Evolutionary conservation across 2,113 vertebrate genomes (phyloP), one percentile per base, ranked within the genome.

Genomic region (Geothlypis trichas): DNA sequence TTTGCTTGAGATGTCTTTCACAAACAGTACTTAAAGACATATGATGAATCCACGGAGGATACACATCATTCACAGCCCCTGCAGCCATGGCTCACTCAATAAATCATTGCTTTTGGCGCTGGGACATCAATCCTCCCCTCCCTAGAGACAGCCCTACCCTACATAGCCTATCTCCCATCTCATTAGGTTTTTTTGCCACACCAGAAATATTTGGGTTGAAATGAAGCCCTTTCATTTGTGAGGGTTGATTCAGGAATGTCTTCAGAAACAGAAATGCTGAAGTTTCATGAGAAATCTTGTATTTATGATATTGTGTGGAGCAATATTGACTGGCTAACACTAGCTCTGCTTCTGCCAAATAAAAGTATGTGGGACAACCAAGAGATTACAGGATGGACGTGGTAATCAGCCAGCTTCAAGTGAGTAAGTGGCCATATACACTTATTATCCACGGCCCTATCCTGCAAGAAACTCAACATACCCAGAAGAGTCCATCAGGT

Each of bases 41-140:
- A 26, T 80, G 87, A 97, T 96, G 93, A 94, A 83, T 75, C 71
- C 2, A 0, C 72, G 26, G 73, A 89, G 67, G 90, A 96, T 87
- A 63, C 1, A 0, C 79, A 81, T 52, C 77, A 92, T 89, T 78
- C 9, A 2, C 76, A 94, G 81, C 15, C 55, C 89, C 71, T 72
- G 92, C 74, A 96, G 91, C 86, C 58, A 87, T 47, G 31, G 79
- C 79, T 95, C 85, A n/a, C 62, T 91, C 85, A 82, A 96, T 92
- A 95, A 95, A 92, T 92, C 93, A 79, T 77, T 87, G 79, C 69
- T 87, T 91, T 95, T 93, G 94, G 89, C 66, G 8, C 78, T 84
- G 65, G 59, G 68, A 72, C 2, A 7, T 94, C 91, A 95, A 80
- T 90, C 85, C 41, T 95, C 39, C 31, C 59, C 67, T 95, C 59